Conservation (phyloP, 2,113 vertebrate species). For the Pterophyllum scalare region DNA sequence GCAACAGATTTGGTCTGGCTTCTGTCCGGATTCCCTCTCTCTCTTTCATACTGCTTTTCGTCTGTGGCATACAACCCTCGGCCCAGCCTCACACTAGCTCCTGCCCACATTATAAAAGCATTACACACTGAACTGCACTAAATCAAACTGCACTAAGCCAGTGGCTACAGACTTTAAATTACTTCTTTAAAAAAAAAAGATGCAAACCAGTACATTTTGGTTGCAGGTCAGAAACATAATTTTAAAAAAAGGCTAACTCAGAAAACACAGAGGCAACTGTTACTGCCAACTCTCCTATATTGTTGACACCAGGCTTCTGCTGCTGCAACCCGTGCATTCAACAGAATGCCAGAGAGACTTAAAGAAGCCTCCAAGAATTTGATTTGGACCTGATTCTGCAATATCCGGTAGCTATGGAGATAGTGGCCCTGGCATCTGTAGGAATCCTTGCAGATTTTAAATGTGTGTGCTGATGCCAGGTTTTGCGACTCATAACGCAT, state of each 20-base stretch:
- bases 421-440: constrained; percentile 41
- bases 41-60: constrained; percentile 30
- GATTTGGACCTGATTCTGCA: constrained; percentile 60
- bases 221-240: constrained; percentile 28
- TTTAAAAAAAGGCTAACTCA: constrained; percentile 9
- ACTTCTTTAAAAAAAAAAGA: background rate
- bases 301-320: constrained; percentile 51
- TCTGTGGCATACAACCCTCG: constrained; percentile 44
- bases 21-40: constrained; percentile 34
- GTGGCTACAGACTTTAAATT: background rate
- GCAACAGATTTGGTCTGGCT: constrained; percentile 46
- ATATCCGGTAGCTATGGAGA: constrained; percentile 67
- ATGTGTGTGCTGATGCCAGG: constrained; percentile 19
- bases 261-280: constrained; percentile 17
- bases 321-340: constrained; percentile 20
- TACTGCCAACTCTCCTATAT: constrained; percentile 21
- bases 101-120: constrained; percentile 25
- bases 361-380: constrained; percentile 39
- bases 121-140: background rate
- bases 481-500: constrained; percentile 22
- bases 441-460: constrained; percentile 49
- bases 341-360: constrained; percentile 16
- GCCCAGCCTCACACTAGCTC: constrained; percentile 19
- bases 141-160: constrained; percentile 14
- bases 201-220: constrained; percentile 1